phyloP scores from a whole-genome alignment of 1,140 invertebrate species.

The Tribolium castaneum region DNA sequence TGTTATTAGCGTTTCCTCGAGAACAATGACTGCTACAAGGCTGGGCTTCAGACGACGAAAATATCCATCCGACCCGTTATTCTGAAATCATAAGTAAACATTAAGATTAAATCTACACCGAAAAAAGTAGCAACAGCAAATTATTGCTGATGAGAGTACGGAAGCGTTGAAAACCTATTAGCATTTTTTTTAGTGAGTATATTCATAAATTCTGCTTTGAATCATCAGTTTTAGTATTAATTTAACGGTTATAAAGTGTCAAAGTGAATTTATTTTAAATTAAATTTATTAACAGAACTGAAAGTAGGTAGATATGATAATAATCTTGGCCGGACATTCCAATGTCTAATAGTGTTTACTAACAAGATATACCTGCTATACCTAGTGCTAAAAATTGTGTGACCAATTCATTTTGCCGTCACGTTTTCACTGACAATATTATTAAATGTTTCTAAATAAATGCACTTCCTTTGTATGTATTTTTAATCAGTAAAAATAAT shows the following conservation, averaged over 20 bases:
- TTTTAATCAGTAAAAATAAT: background rate
- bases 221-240: background rate
- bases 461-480: too few species aligned
- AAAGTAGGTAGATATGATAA: background rate
- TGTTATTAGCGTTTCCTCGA: conserved; percentile 37
- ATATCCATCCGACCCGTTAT: background rate
- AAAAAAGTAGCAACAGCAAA: background rate
- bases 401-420: too few species aligned
- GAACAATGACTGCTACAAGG: conserved; percentile 14
- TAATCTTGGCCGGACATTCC: background rate
- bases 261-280: background rate
- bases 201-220: background rate
- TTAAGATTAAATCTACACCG: background rate
- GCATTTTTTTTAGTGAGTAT: background rate
- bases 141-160: background rate
- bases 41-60: background rate
- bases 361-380: too few species aligned
- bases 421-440: too few species aligned
- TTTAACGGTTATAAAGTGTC: background rate
- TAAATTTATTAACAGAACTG: background rate
- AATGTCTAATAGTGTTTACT: too few species aligned
- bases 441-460: too few species aligned
- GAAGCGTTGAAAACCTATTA: background rate
- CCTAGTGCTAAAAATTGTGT: too few species aligned
- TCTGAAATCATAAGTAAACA: background rate